A percentile compares a stretch with the other conserved stretches of the same genome.
Conservation (phyloP, 2,888 invertebrate genomes). For the Microdon myrmicae region DNA sequence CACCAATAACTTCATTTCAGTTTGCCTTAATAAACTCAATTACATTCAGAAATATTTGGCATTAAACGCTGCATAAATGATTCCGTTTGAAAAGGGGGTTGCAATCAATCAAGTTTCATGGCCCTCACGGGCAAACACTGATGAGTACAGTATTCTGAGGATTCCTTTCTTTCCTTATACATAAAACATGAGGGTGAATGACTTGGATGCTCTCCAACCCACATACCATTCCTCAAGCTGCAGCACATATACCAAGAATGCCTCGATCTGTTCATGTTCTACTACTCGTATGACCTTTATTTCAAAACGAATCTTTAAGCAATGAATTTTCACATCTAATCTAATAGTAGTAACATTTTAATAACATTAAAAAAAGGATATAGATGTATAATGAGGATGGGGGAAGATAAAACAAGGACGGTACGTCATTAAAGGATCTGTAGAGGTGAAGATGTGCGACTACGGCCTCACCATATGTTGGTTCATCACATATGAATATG, state of each 20-base stretch:
- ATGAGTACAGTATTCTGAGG: constrained; percentile 33
- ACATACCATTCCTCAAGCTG: not conserved
- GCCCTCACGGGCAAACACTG: constrained; percentile 33
- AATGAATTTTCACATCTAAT: constrained; percentile 27
- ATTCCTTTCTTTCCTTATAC: constrained; percentile 33
- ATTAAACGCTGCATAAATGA: constrained; percentile 45
- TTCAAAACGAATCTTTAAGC: constrained; percentile 24
- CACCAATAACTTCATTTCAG: constrained; percentile 25
- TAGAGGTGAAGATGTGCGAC: no score
- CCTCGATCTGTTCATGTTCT: not conserved
- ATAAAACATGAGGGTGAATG: constrained; percentile 45
- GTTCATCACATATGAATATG: constrained; percentile 16
- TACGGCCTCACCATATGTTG: constrained; percentile 30
- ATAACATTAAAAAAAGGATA: not conserved
- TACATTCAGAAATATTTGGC: constrained; percentile 29
- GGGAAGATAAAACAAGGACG: no score
- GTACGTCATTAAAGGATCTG: no score
- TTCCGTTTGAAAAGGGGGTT: constrained; percentile 37
- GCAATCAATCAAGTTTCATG: constrained; percentile 48
- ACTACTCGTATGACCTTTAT: constrained; percentile 8
- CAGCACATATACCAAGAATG: constrained; percentile 1
- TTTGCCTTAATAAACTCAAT: constrained; percentile 39
- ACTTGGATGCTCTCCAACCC: not conserved
- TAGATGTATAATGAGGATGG: not conserved
- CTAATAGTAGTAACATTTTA: no score